Base-by-base conservation (phyloP, 2,797 vertebrate species). In the Clamator glandarius region DNA sequence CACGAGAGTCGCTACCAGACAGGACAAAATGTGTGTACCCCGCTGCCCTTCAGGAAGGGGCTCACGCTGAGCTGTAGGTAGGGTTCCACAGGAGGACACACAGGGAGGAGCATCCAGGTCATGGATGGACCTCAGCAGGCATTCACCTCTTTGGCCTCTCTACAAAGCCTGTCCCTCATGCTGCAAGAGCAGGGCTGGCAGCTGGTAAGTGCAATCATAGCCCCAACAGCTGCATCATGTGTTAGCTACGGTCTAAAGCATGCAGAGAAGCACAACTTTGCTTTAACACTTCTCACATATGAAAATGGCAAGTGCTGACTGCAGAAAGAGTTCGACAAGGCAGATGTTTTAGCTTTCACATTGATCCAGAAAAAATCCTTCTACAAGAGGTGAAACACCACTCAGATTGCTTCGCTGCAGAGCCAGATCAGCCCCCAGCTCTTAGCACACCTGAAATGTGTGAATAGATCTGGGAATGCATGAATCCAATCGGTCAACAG, bases 321-420 rank as follows among this genome's bases (percentile, higher is more conserved):
- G 75, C 57, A 84, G 51, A 51, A 77, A 46, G 61, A 75, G 68
- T 94, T 91, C 85, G 91, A 90, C 58, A 59, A 95, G 88, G 92
- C 91, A 95, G 55, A 54, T 83, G 14, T 69, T 91, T 96, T 26
- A 59, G 33, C 48, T 73, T 15, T 84, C 52, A 87, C 48, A 16
- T 9, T 44, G 55, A 89, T 89, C 57, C 68, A 93, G 83, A 96
- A 93, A 91, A 67, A 62, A 66, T 91, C 78, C 78, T 96, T 92
- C 83, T 77, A 28, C 41, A 82, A 87, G 72, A 90, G 46, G 50
- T 61, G 85, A 83, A 80, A 80, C 62, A 74, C 26, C 82, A 80
- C 24, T 11, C 44, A 35, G 81, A 63, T 51, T 4, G 2, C 63
- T 93, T 95, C 41, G 77, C 66, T 92, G 78, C 29, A 14, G 55